These are phyloP conservation scores for Meriones unguiculatus DNA, from an alignment of 2,113 vertebrate species.

Conservation along the genomic window DNA sequence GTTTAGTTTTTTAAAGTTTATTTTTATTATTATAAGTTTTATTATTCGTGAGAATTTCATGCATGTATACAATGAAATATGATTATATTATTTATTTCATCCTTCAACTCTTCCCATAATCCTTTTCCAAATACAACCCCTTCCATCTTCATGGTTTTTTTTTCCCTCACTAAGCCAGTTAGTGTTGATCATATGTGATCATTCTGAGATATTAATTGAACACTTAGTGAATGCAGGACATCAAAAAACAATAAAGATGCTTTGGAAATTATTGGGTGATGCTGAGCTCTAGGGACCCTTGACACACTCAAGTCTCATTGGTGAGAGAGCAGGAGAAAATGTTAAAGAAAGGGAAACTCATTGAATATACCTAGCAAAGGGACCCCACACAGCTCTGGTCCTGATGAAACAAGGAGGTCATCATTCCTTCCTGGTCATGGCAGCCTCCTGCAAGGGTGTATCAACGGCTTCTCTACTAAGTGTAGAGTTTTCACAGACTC, in stretches of 20 bases:
- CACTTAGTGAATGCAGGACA: neutral
- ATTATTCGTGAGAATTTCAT: neutral
- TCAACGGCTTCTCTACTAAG: neutral
- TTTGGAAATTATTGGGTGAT: neutral
- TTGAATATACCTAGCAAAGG: neutral
- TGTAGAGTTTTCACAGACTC: neutral
- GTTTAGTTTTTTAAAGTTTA: neutral
- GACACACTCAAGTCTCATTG: neutral
- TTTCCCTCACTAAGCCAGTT: neutral
- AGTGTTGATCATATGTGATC: neutral
- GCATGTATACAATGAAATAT: neutral
- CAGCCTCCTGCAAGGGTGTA: neutral
- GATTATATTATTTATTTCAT: neutral
- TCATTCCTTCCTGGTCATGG: neutral
- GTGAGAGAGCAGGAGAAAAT: neutral
- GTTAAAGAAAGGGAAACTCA: neutral
- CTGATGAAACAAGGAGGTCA: neutral
- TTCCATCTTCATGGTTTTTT: neutral
- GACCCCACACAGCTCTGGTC: too few relatives aligned
- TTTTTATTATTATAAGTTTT: neutral
- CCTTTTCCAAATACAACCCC: too few relatives aligned
- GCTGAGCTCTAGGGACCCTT: neutral
- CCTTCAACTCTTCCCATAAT: too few relatives aligned
- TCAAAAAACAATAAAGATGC: neutral
- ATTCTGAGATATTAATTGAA: neutral